Percentiles rank a stretch among this genome's conserved stretches.
Conservation (phyloP, 2,888 invertebrate species). For the Malachius bipustulatus region DNA sequence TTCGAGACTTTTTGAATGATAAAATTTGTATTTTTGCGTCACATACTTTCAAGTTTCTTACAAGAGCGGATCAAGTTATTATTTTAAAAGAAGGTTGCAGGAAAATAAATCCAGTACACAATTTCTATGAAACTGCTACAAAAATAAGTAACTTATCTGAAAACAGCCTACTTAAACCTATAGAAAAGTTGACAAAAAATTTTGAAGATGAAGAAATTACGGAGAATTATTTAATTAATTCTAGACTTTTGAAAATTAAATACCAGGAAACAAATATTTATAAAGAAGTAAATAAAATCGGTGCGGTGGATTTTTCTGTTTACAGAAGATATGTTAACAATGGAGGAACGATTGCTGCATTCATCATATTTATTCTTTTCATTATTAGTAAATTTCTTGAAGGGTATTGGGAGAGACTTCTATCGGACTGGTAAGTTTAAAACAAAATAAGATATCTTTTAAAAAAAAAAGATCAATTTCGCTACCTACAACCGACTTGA, state of each 20-base stretch:
- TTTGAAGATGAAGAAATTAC: neutral
- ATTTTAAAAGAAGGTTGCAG: conserved; percentile 23
- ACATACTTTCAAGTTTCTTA: conserved; percentile 17
- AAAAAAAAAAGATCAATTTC: too few species aligned
- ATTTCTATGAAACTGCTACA: too few species aligned
- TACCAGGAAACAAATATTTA: conserved; percentile 20
- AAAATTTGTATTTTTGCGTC: conserved; percentile 22
- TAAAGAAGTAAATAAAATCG: conserved; percentile 24
- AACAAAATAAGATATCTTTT: too few species aligned
- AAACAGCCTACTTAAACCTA: too few species aligned
- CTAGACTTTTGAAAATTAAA: neutral
- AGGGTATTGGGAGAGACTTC: conserved; percentile 14
- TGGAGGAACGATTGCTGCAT: conserved; percentile 18
- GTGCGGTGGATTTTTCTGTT: conserved; percentile 22
- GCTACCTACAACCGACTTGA: too few species aligned
- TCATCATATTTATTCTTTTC: conserved; percentile 8
- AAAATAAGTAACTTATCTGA: neutral
- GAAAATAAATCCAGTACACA: conserved; percentile 17
- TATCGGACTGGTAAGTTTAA: conserved; percentile 17
- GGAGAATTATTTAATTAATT: neutral
- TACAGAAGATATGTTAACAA: conserved; percentile 25
- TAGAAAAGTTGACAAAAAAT: neutral
- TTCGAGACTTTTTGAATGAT: conserved; percentile 23
- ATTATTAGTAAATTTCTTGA: conserved; percentile 11
- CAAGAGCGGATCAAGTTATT: conserved; percentile 18